Evolutionary conservation across 2,797 vertebrate genomes (phyloP).

Genomic region (Dermochelys coriacea): DNA sequence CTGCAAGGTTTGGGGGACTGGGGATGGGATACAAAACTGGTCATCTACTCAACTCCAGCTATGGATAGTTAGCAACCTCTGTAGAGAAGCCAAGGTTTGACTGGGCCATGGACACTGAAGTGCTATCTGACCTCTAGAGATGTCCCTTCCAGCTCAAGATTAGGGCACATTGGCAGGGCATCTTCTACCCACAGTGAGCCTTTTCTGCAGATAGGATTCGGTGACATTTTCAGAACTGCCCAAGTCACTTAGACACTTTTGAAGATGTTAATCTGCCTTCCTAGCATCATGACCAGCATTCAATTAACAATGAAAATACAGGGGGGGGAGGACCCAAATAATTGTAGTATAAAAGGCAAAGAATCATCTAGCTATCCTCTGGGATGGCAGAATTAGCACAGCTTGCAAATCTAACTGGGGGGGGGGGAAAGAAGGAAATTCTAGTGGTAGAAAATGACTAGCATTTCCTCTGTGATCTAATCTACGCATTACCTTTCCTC

Average conservation of each 20-base stretch:
- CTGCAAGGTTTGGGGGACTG: background rate
- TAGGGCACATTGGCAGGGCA: background rate
- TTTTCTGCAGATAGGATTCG: background rate
- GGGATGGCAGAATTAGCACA: background rate
- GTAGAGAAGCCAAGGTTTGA: background rate
- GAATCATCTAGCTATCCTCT: background rate
- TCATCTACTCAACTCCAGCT: background rate
- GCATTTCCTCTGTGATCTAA: rapidly evolving
- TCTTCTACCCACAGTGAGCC: background rate
- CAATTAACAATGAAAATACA: background rate
- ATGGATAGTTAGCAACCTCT: background rate
- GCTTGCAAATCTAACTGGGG: background rate
- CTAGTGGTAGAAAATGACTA: background rate
- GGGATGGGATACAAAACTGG: background rate
- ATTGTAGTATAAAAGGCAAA: background rate
- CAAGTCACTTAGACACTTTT: background rate
- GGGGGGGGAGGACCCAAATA: background rate
- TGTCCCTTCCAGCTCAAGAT: background rate
- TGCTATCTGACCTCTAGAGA: background rate
- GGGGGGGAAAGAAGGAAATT: conserved; percentile 4
- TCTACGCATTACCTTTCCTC: background rate
- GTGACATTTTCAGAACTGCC: background rate
- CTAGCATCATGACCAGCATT: background rate
- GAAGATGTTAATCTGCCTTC: background rate
- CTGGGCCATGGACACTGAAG: background rate